Base-by-base conservation (phyloP, 2,888 invertebrate genomes). In the Acrobasis repandana region DNA sequence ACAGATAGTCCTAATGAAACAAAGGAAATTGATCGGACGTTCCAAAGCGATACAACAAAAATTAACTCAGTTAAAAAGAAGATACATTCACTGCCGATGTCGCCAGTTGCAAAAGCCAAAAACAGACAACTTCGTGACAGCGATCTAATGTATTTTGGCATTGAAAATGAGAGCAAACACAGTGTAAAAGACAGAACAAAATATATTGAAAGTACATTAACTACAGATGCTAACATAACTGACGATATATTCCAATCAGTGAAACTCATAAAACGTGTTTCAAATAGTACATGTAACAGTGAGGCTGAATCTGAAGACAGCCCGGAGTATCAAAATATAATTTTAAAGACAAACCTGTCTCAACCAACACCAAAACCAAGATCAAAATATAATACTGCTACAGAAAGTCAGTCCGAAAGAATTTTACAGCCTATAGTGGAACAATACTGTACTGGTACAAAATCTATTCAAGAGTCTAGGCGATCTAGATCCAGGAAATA, bases 111-210 rank as follows among this genome's bases (percentile, higher is more conserved):
- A 62, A 83, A 78, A 67, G 68, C 81, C 14, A 88, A 85, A 75
- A 82, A 87, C 6, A 85, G 94, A 67, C 91, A 93, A 77, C 81
- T 94, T 49, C 87, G 93, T 63, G 93, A 93, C 51, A 94, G 93
- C 66, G 94, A 94, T 72, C 83, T 94, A 54, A 93, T 93, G 63
- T 94, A 93, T 74, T 94, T 94, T 70, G 94, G 94, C 34, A 72
- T 88, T 16, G 74, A 77, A 56, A 76, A 78, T 48, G 62, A 67
- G 15, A 69, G 57, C 56, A 71, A 67, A 63, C 59, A 61, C n/a
- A 67, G 64, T n/a, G 60, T 38, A n/a, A 70, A 67, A 58, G 64
- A 68, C 46, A 67, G 66, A 28, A 48, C 49, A 11, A 69, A 71
- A 49, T 61, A 61, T 61, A 64, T 56, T 49, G 62, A 72, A 64